A percentile compares a stretch with the other conserved stretches of the same genome.
Evolutionary conservation across 2,888 invertebrate species (phyloP).

Genomic region (Zhuqinia jingwanae): DNA sequence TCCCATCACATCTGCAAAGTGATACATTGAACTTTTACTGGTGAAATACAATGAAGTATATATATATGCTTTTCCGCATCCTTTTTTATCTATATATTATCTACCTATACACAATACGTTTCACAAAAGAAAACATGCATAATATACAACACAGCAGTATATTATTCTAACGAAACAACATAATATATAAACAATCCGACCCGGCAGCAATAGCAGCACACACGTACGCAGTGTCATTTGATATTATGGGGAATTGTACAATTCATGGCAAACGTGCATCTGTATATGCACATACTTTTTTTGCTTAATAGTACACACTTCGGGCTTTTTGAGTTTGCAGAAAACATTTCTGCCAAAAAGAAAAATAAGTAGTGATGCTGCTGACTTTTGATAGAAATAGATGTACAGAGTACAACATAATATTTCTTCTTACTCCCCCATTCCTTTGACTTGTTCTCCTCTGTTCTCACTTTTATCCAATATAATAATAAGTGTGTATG

Average conservation of each 20-base stretch:
- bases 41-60: constrained; percentile 15
- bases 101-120: background rate
- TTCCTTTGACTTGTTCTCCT: background rate
- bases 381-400: background rate
- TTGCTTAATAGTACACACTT: too few species aligned
- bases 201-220: too few species aligned
- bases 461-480: background rate
- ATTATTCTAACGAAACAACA: too few species aligned
- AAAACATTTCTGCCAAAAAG: constrained; percentile 23
- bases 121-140: too few species aligned
- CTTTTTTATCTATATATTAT: background rate
- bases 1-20: constrained; percentile 38
- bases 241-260: too few species aligned
- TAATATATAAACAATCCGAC: too few species aligned
- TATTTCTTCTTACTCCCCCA: background rate
- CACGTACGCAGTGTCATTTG: too few species aligned
- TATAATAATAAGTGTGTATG: background rate
- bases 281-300: background rate
- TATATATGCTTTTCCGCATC: background rate
- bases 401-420: background rate
- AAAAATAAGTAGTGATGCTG: background rate
- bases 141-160: too few species aligned
- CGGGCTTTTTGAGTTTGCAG: background rate
- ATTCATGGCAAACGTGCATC: too few species aligned
- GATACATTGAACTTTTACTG: constrained; percentile 41